These are phyloP conservation scores for Semicossyphus pulcher DNA, from an alignment of 2,113 vertebrate genomes.

Conservation along the genomic window DNA sequence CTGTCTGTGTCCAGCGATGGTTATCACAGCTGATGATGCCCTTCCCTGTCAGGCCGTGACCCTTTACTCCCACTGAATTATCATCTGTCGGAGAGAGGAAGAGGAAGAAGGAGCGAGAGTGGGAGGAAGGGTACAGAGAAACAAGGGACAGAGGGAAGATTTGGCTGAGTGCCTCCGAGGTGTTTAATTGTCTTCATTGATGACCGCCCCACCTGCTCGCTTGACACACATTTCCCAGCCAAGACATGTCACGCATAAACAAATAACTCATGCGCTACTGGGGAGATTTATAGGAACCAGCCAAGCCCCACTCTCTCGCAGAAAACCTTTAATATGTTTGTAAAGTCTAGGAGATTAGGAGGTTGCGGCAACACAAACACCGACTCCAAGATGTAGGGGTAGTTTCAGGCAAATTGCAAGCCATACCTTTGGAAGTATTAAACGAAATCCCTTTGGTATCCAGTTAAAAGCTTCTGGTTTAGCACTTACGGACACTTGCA, in stretches of 20 bases:
- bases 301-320: background rate
- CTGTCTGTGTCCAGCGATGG: conserved; percentile 67
- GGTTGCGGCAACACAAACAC: background rate
- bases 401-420: background rate
- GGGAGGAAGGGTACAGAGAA: conserved; percentile 20
- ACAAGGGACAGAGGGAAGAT: conserved; percentile 66
- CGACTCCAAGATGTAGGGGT: no score
- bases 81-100: conserved; percentile 64
- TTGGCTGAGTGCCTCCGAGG: conserved; percentile 78
- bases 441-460: background rate
- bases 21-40: conserved; percentile 73
- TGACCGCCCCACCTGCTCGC: conserved; percentile 80
- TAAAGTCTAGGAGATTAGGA: background rate
- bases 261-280: conserved; percentile 60
- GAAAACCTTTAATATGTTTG: background rate
- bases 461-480: conserved; percentile 15
- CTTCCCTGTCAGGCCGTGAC: conserved; percentile 74
- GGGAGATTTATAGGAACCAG: conserved; percentile 31
- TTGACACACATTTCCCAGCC: conserved; percentile 74
- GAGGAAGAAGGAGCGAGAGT: conserved; percentile 14
- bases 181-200: conserved; percentile 84
- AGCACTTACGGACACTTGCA: no score
- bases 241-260: conserved; percentile 73
- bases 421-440: background rate
- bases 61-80: conserved; percentile 70